Percentiles rank a stretch among this genome's conserved stretches.
phyloP scores from a whole-genome alignment of 1,140 invertebrate species.

The Megalonaias nervosa region DNA sequence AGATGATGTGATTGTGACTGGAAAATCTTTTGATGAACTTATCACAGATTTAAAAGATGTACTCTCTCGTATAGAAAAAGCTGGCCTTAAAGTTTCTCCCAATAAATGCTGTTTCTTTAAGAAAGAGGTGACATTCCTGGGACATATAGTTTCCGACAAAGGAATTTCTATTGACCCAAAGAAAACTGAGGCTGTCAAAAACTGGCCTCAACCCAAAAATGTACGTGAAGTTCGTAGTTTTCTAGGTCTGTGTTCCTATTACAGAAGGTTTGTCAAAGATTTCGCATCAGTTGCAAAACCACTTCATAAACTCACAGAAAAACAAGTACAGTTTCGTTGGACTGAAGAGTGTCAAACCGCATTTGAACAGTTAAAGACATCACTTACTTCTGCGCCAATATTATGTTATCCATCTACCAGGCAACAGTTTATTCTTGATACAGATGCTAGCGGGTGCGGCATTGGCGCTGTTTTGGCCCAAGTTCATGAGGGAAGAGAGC shows the following conservation, averaged over 20 bases:
- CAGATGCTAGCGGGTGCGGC: no score
- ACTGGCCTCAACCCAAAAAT: constrained; percentile 37
- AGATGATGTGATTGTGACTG: neutral
- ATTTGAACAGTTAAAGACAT: constrained; percentile 40
- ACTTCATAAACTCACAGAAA: constrained; percentile 27
- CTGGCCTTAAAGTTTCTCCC: neutral
- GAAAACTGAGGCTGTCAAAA: neutral
- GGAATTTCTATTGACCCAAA: no score
- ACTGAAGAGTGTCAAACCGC: constrained; percentile 25
- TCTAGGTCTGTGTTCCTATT: constrained; percentile 29
- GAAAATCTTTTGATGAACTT: no score
- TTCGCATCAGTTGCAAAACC: constrained; percentile 36
- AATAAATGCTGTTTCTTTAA: no score
- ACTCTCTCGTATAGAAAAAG: constrained; percentile 8
- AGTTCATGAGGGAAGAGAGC: constrained; percentile 39
- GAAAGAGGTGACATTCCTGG: no score
- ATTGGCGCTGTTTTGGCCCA: constrained; percentile 21
- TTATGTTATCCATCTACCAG: no score
- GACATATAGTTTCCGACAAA: no score
- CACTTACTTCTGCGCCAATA: no score
- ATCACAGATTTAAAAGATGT: constrained; percentile 2
- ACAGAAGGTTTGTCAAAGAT: constrained; percentile 21
- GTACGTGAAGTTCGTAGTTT: constrained; percentile 35
- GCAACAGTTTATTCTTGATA: no score
- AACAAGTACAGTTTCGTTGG: constrained; percentile 26